phyloP scores from a whole-genome alignment of 2,888 invertebrate species.

The Baccha elongata region DNA sequence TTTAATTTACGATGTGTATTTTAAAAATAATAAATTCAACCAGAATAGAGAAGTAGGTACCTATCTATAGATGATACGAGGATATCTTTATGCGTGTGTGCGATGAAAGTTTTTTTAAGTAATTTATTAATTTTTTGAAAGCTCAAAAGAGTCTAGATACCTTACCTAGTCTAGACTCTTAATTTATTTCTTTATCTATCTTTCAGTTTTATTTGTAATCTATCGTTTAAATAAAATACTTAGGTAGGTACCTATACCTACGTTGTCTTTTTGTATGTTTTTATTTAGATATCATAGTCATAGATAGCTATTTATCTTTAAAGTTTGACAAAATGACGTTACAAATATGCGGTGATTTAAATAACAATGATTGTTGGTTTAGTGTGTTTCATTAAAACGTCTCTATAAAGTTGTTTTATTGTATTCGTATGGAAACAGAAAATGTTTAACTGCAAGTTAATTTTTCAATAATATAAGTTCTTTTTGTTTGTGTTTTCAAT shows the following conservation, averaged over 20 bases:
- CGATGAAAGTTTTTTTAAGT: constrained; percentile 42
- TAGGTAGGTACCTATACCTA: no score
- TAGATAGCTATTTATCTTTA: background rate
- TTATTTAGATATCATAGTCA: background rate
- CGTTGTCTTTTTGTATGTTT: constrained; percentile 23
- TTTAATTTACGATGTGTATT: constrained; percentile 70
- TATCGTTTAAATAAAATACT: constrained; percentile 62
- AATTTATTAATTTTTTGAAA: constrained; percentile 58
- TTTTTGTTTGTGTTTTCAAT: constrained; percentile 10
- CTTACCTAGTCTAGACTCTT: background rate
- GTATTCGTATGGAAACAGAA: constrained; percentile 61
- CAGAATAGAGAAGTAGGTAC: background rate
- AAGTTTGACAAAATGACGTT: constrained; percentile 60
- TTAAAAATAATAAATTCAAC: constrained; percentile 72
- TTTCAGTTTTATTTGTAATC: constrained; percentile 23
- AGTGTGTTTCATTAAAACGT: background rate
- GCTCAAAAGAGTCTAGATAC: constrained; percentile 54
- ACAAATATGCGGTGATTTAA: constrained; percentile 67
- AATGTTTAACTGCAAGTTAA: constrained; percentile 44
- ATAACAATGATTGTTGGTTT: constrained; percentile 49
- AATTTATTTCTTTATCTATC: background rate
- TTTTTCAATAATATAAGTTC: constrained; percentile 35
- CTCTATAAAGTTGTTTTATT: constrained; percentile 35
- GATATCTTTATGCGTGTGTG: background rate
- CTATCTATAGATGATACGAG: background rate